A percentile compares a stretch with the other conserved stretches of the same genome.
Evolutionary conservation across 1,140 invertebrate species (phyloP).

Genomic region (Pseudachorutes palmiensis): DNA sequence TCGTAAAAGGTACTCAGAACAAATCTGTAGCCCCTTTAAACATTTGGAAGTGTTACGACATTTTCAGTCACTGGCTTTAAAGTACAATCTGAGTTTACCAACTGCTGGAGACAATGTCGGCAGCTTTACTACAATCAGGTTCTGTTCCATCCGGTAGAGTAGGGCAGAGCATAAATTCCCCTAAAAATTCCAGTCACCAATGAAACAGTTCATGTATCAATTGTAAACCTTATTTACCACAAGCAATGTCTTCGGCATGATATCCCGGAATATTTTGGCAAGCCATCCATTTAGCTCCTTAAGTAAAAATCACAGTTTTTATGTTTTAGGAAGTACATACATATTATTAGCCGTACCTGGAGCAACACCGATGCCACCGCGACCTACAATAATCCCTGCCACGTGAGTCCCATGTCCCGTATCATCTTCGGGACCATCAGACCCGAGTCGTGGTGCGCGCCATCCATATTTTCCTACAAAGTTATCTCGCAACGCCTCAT

Average conservation of each 20-base stretch:
- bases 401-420: constrained; percentile 16
- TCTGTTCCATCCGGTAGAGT: constrained; percentile 6
- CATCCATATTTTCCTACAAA: constrained; percentile 13
- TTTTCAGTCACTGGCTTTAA: too few species aligned
- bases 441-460: not conserved
- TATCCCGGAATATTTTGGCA: constrained; percentile 1
- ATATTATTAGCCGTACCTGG: too few species aligned
- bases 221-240: not conserved
- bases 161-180: not conserved
- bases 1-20: constrained; percentile 9
- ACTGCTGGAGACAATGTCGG: constrained; percentile 11
- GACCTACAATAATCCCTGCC: constrained; percentile 4
- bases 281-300: constrained; percentile 12
- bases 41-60: too few species aligned
- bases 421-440: not conserved
- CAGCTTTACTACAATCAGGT: constrained; percentile 19
- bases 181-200: not conserved
- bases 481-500: not conserved
- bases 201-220: not conserved
- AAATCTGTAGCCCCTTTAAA: not conserved
- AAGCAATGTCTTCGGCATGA: not conserved
- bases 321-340: too few species aligned
- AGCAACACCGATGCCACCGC: constrained; percentile 8
- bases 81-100: too few species aligned
- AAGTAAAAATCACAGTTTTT: too few species aligned